A percentile compares a stretch with the other conserved stretches of the same genome.
These are phyloP conservation scores for Bradypus variegatus DNA, from an alignment of 2,797 vertebrate genomes.

Conservation along the genomic window DNA sequence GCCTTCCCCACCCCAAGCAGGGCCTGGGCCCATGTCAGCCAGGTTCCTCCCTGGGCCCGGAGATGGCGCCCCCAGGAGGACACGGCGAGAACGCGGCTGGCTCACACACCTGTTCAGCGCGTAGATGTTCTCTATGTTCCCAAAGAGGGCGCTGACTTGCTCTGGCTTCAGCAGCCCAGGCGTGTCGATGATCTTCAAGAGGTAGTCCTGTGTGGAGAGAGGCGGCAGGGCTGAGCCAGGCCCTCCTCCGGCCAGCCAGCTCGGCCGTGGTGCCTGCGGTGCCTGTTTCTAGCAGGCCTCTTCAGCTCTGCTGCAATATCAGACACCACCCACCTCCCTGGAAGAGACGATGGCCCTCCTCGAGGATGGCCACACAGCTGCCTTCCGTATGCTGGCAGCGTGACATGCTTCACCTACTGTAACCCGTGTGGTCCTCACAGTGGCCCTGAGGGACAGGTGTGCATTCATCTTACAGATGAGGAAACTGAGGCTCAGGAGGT, in stretches of 20 bases:
- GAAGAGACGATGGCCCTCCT: not conserved
- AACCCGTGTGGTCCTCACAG: not conserved
- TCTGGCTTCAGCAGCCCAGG: slow-evolving; percentile 86
- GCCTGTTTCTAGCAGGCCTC: not conserved
- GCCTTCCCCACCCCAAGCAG: not conserved
- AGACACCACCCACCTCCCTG: not conserved
- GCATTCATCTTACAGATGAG: not conserved
- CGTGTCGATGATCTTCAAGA: slow-evolving; percentile 91
- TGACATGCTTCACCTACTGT: not conserved
- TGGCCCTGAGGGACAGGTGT: not conserved
- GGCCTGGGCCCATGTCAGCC: not conserved
- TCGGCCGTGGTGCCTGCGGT: too few species aligned
- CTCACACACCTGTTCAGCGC: slow-evolving; percentile 91
- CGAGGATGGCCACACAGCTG: not conserved
- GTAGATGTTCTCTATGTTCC: slow-evolving; percentile 98
- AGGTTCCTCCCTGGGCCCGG: too few species aligned
- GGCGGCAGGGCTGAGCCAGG: not conserved
- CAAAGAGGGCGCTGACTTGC: slow-evolving; percentile 92
- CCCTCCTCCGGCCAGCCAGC: not conserved
- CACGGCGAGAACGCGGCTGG: fast-evolving
- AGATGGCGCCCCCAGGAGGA: not conserved
- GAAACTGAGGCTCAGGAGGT: not conserved
- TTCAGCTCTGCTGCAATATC: not conserved
- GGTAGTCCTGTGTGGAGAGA: slow-evolving; percentile 82
- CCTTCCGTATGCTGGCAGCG: fast-evolving